phyloP scores from a whole-genome alignment of 2,797 vertebrate species.

The Cuculus canorus region DNA sequence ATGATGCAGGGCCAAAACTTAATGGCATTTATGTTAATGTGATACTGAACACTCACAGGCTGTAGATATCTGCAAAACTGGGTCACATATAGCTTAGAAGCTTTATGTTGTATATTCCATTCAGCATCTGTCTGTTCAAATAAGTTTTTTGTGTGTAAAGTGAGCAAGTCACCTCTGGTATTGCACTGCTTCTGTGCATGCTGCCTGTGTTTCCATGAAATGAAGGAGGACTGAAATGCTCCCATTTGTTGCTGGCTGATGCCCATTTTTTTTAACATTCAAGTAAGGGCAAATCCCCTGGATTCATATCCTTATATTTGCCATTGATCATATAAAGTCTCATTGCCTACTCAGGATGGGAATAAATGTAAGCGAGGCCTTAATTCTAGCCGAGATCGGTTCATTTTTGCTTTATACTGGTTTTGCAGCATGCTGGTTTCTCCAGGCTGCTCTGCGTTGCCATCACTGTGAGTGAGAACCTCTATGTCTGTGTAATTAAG shows the following conservation, averaged over 20 bases:
- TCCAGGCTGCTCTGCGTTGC: not conserved
- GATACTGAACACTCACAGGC: constrained; percentile 3
- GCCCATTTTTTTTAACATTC: not conserved
- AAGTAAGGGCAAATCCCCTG: not conserved
- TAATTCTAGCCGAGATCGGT: not conserved
- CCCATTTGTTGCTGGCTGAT: not conserved
- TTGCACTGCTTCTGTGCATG: not conserved
- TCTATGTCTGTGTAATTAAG: not conserved
- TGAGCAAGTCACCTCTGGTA: not conserved
- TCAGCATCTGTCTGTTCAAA: not conserved
- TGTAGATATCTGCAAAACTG: not conserved
- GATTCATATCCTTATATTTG: not conserved
- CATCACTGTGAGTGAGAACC: not conserved
- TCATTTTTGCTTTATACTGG: not conserved
- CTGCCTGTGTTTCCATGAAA: not conserved
- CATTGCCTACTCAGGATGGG: not conserved
- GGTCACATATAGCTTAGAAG: constrained; percentile 23
- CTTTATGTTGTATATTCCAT: not conserved
- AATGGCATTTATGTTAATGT: constrained; percentile 56
- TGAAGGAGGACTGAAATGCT: not conserved
- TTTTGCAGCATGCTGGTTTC: not conserved
- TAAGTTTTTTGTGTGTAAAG: not conserved
- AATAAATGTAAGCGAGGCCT: not conserved
- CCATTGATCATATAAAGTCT: not conserved
- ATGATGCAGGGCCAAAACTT: constrained; percentile 50